These are phyloP conservation scores for Gymnopithys bicolor DNA, from an alignment of 2,797 vertebrate species.

Conservation along the genomic window DNA sequence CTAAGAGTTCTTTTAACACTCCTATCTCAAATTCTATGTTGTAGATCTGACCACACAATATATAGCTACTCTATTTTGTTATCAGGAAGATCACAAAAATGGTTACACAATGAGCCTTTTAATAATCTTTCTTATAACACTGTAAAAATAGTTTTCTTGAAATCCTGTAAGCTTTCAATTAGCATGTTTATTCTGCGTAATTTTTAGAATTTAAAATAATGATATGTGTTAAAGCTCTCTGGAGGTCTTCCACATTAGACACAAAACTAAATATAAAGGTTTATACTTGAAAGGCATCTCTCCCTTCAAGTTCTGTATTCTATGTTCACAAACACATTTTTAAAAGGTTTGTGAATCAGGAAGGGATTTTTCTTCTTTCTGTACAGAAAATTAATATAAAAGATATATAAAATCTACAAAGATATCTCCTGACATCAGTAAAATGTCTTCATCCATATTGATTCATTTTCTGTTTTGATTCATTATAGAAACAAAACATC, in stretches of 20 bases:
- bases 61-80: not conserved
- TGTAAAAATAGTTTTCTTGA: not conserved
- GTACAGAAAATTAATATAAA: slow-evolving; percentile 9
- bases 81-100: slow-evolving; percentile 29
- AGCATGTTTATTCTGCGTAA: not conserved
- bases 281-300: slow-evolving; percentile 14
- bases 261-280: slow-evolving; percentile 6
- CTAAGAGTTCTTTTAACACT: slow-evolving; percentile 25
- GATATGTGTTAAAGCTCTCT: not conserved
- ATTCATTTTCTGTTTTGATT: slow-evolving; percentile 47
- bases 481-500: slow-evolving; percentile 34
- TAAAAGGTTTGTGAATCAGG: not conserved
- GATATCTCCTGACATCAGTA: slow-evolving; percentile 12
- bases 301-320: slow-evolving; percentile 12
- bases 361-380: slow-evolving; percentile 3
- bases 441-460: slow-evolving; percentile 48
- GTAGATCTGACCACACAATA: not conserved
- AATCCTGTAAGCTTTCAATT: not conserved
- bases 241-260: not conserved
- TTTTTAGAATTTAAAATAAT: slow-evolving; percentile 15
- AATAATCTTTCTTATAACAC: not conserved
- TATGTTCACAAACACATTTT: not conserved
- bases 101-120: not conserved
- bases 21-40: not conserved
- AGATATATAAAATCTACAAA: slow-evolving; percentile 8